phyloP scores from a whole-genome alignment of 2,888 invertebrate genomes.

The Mesoligia furuncula region DNA sequence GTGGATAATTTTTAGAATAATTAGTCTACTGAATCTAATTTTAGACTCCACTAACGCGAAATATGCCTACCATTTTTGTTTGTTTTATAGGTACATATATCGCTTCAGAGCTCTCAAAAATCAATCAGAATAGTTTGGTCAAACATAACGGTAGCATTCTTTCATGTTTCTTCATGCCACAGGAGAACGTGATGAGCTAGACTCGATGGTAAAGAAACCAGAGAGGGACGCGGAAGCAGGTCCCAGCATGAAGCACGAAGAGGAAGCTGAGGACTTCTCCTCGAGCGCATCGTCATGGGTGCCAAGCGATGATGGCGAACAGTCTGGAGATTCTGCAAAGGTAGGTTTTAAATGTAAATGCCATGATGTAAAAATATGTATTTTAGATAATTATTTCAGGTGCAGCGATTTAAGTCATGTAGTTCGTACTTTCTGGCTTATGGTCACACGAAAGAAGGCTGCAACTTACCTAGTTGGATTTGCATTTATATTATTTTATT shows the following conservation, averaged over 20 bases:
- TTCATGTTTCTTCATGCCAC: background rate
- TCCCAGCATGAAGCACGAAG: constrained; percentile 68
- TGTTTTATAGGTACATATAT: background rate
- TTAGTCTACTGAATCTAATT: background rate
- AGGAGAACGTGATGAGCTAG: constrained; percentile 70
- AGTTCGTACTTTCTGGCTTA: background rate
- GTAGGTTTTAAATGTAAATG: constrained; percentile 38
- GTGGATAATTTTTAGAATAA: background rate
- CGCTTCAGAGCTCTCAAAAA: background rate
- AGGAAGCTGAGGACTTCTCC: constrained; percentile 77
- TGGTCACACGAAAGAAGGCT: no score
- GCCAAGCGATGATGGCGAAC: constrained; percentile 76
- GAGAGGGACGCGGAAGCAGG: constrained; percentile 65
- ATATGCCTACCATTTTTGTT: background rate
- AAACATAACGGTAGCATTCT: background rate
- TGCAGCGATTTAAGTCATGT: no score
- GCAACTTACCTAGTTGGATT: no score
- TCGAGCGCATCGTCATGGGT: constrained; percentile 82
- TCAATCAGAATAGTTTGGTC: background rate
- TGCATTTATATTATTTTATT: no score
- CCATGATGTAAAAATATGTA: background rate
- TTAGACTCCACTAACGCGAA: background rate
- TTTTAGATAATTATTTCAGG: background rate
- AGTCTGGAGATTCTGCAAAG: constrained; percentile 74
- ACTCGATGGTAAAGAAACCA: constrained; percentile 43